A percentile compares a stretch with the other conserved stretches of the same genome.
Evolutionary conservation across 2,113 vertebrate genomes (phyloP).

Genomic region (Rattus rattus): DNA sequence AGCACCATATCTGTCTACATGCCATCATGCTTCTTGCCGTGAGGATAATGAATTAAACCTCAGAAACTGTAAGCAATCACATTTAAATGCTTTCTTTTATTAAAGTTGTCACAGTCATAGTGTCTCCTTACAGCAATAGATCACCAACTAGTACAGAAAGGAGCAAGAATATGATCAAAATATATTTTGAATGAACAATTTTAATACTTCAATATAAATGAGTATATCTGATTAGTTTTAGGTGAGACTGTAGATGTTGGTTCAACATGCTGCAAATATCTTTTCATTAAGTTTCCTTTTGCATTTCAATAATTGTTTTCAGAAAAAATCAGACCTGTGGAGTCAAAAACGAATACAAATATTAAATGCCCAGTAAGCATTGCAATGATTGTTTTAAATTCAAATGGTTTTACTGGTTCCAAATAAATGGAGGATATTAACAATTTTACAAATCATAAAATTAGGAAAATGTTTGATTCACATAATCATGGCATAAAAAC

Average conservation of each 20-base stretch:
- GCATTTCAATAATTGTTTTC: neutral
- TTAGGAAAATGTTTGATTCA: neutral
- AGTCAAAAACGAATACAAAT: neutral
- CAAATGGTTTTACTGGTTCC: neutral
- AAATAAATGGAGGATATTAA: neutral
- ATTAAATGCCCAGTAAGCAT: neutral
- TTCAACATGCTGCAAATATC: neutral
- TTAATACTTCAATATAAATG: neutral
- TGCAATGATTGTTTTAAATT: neutral
- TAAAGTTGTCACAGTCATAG: neutral
- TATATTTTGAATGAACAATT: neutral
- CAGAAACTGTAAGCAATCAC: neutral
- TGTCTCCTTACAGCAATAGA: neutral
- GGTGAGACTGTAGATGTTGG: neutral
- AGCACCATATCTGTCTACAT: neutral
- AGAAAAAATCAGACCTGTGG: neutral
- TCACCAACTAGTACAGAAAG: neutral
- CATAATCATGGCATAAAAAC: neutral
- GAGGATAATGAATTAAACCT: neutral
- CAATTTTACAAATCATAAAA: neutral
- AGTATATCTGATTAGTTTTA: neutral
- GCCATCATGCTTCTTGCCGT: neutral
- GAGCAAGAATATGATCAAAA: neutral
- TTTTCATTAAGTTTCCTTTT: neutral
- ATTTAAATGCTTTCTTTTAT: neutral